Percentiles rank a stretch among this genome's conserved stretches.
Evolutionary conservation across 1,140 invertebrate species (phyloP).

Genomic region (Melipona quadrifasciata): DNA sequence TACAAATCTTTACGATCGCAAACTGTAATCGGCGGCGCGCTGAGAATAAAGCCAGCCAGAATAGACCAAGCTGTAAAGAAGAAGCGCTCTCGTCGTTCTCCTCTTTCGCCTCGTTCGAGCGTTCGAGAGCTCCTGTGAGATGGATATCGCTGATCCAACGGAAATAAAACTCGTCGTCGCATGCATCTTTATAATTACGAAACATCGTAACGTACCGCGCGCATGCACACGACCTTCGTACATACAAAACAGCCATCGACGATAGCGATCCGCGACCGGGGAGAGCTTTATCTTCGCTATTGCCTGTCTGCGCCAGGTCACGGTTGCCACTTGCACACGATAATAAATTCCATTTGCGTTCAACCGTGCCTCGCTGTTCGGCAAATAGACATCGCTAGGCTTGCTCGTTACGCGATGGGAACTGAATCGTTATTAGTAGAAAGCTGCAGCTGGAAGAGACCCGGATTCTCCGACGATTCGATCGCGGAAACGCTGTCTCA

Average conservation of each 20-base stretch:
- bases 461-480: conserved; percentile 69
- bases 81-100: neutral
- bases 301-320: conserved; percentile 51
- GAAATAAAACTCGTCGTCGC: conserved; percentile 5
- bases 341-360: conserved; percentile 37
- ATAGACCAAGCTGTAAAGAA: neutral
- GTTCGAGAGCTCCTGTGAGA: neutral
- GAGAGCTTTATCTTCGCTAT: conserved; percentile 34
- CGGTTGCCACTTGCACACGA: conserved; percentile 39
- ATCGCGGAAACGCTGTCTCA: conserved; percentile 63
- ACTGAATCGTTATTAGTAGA: conserved; percentile 78
- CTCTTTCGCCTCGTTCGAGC: neutral
- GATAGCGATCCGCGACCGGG: conserved; percentile 31
- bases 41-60: neutral
- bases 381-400: conserved; percentile 14
- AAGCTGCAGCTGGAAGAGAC: conserved; percentile 69
- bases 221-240: neutral
- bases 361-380: neutral
- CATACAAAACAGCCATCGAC: conserved; percentile 4
- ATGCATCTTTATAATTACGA: conserved; percentile 29
- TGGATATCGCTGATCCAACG: neutral
- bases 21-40: neutral
- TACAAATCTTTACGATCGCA: neutral
- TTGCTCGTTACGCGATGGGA: conserved; percentile 56
- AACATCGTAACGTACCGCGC: neutral